phyloP scores from a whole-genome alignment of 2,797 vertebrate species.

The Diglossa cyanea region DNA sequence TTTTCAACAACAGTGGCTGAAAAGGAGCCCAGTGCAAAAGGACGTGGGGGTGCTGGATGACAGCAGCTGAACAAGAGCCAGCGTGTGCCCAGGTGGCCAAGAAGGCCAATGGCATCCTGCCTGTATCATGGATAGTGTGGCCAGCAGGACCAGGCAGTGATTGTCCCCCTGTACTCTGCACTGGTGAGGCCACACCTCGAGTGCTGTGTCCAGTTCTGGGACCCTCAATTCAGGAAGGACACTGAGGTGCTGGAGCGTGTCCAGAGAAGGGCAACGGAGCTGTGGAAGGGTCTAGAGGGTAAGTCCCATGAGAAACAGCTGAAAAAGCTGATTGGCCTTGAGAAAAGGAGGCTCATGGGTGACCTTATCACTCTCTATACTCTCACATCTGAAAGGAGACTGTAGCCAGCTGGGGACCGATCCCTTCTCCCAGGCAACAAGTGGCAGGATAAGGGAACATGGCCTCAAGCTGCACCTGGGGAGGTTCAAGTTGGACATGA shows the following conservation, averaged over 20 bases:
- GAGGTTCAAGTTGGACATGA: not conserved
- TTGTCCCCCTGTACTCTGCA: accelerated
- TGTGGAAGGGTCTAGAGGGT: not conserved
- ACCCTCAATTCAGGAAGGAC: not conserved
- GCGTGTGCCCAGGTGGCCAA: not conserved
- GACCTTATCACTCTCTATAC: not conserved
- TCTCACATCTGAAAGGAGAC: not conserved
- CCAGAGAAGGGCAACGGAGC: not conserved
- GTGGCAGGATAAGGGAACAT: not conserved
- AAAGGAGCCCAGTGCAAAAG: not conserved
- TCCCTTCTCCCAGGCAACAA: not conserved
- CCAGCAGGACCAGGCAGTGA: not conserved
- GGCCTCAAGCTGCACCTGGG: not conserved
- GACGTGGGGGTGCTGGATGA: accelerated
- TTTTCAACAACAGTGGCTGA: not conserved
- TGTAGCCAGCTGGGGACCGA: accelerated
- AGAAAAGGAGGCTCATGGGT: not conserved
- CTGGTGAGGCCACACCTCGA: accelerated
- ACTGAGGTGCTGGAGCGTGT: accelerated
- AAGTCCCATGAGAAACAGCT: not conserved
- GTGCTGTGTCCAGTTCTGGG: accelerated
- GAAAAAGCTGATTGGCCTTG: not conserved
- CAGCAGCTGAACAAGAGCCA: not conserved
- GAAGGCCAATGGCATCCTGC: not conserved
- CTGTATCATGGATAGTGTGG: accelerated